Conservation (phyloP, 2,888 invertebrate species). For the Taenaris catops region DNA sequence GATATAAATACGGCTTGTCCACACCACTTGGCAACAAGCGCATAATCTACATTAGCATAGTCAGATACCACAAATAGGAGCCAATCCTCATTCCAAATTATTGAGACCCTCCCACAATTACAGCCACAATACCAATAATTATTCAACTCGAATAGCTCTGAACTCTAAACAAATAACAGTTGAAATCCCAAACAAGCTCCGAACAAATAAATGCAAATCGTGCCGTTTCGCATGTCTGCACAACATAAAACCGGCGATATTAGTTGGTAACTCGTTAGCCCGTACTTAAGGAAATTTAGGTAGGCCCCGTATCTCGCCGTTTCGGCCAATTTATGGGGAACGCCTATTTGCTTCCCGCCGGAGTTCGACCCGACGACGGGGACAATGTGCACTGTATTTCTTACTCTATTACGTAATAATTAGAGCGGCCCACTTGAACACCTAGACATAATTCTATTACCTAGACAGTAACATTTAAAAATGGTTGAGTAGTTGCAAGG, state of each 20-base stretch:
- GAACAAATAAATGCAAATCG: constrained; percentile 39
- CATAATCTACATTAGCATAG: constrained; percentile 10
- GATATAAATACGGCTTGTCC: too few species aligned
- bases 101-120: constrained; percentile 15
- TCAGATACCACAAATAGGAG: constrained; percentile 4
- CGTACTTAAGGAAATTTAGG: constrained; percentile 43
- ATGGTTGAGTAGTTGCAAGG: too few species aligned
- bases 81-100: constrained; percentile 10
- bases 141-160: constrained; percentile 13
- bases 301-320: constrained; percentile 33
- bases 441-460: too few species aligned
- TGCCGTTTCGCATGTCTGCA: constrained; percentile 39
- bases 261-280: constrained; percentile 40
- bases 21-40: background rate
- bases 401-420: constrained; percentile 22
- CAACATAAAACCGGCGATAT: constrained; percentile 38
- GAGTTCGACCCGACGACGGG: constrained; percentile 14
- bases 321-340: constrained; percentile 32
- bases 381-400: constrained; percentile 21
- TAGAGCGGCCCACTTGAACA: too few species aligned
- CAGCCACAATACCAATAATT: constrained; percentile 21
- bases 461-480: too few species aligned
- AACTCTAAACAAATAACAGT: constrained; percentile 26
- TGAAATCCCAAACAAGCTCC: constrained; percentile 29
- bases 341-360: constrained; percentile 29